These are phyloP conservation scores for Scaptomyza caliginosa DNA, from an alignment of 2,888 invertebrate species.

Conservation along the genomic window DNA sequence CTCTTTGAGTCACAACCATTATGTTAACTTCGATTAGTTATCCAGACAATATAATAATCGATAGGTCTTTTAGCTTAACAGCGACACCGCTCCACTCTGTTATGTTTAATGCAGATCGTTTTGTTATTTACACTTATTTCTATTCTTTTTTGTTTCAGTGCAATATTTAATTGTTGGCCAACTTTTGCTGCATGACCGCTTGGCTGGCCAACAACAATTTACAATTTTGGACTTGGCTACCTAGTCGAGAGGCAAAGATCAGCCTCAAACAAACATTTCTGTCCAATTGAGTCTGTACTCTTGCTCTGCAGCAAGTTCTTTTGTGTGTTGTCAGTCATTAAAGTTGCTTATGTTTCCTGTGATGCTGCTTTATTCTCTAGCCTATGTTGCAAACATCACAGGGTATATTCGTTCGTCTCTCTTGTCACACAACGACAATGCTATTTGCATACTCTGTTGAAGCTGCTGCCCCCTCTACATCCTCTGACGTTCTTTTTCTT, in stretches of 20 bases:
- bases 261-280: constrained; percentile 35
- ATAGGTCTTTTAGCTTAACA: neutral
- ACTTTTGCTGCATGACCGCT: constrained; percentile 26
- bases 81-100: neutral
- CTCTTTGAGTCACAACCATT: neutral
- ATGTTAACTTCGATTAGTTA: neutral
- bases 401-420: neutral
- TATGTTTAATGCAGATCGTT: no score
- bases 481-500: neutral
- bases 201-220: constrained; percentile 26
- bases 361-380: neutral
- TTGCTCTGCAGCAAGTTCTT: neutral
- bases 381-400: neutral
- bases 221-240: constrained; percentile 39
- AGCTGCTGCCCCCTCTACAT: neutral
- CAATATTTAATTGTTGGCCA: constrained; percentile 3
- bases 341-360: constrained; percentile 6
- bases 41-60: neutral
- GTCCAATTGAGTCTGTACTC: constrained; percentile 5
- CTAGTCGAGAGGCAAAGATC: constrained; percentile 36
- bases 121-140: neutral
- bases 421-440: neutral
- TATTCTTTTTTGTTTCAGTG: constrained; percentile 15
- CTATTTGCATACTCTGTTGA: constrained; percentile 28
- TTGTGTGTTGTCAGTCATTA: constrained; percentile 12